phyloP scores from a whole-genome alignment of 2,797 vertebrate genomes.

The Picus viridis region DNA sequence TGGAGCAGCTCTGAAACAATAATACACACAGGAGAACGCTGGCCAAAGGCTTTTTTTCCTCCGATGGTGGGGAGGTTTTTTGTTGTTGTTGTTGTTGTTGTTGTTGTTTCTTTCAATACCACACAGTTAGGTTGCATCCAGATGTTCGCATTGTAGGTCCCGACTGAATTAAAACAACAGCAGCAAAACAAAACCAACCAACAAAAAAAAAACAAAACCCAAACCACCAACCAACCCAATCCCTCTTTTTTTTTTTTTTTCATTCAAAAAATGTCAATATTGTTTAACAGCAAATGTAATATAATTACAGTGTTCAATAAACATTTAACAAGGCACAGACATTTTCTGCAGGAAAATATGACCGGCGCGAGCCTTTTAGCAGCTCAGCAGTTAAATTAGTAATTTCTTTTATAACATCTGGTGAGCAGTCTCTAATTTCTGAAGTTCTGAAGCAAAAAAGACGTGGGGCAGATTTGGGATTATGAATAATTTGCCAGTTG shows the following conservation, averaged over 20 bases:
- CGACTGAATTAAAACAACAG: conserved; percentile 53
- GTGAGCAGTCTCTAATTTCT: conserved; percentile 82
- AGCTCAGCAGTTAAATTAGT: conserved; percentile 82
- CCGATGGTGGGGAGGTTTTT: neutral
- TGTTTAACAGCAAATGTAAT: conserved; percentile 80
- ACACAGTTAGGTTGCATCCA: conserved; percentile 71
- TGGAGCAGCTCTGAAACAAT: conserved; percentile 47
- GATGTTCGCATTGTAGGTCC: conserved; percentile 75
- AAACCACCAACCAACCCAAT: neutral
- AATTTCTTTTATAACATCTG: conserved; percentile 81
- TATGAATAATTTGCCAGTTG: conserved; percentile 78
- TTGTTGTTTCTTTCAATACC: conserved; percentile 60
- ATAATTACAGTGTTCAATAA: conserved; percentile 81
- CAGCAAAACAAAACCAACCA: neutral
- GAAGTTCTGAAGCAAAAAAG: conserved; percentile 77
- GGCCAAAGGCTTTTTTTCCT: conserved; percentile 34
- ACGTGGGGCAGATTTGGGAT: conserved; percentile 67
- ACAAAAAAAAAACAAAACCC: neutral
- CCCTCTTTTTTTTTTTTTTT: conserved; percentile 70
- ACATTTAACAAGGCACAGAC: conserved; percentile 82
- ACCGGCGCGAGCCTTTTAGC: conserved; percentile 77
- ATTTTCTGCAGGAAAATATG: conserved; percentile 78
- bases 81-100: too few relatives aligned
- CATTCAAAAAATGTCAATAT: conserved; percentile 81
- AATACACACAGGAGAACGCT: conserved; percentile 44